Percentiles rank a stretch among this genome's conserved stretches.
Conservation (phyloP, 1,140 invertebrate genomes). For the Leptonema lineaticorne region DNA sequence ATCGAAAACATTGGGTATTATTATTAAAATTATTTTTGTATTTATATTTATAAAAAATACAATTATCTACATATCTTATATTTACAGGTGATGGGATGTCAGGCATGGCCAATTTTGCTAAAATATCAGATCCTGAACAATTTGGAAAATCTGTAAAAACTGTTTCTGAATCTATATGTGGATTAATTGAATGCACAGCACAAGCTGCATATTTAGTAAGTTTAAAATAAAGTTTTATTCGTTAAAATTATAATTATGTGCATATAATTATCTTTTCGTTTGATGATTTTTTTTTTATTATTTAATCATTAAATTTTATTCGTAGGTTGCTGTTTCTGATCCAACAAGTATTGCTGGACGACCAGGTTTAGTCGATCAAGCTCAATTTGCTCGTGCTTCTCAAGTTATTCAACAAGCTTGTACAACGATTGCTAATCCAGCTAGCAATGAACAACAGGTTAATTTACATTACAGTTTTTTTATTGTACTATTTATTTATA, state of each 20-base stretch:
- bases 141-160: slow-evolving; percentile 85
- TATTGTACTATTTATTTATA: slow-evolving; percentile 17
- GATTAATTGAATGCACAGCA: slow-evolving; percentile 89
- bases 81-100: slow-evolving; percentile 82
- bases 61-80: slow-evolving; percentile 25
- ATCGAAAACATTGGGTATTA: slow-evolving; percentile 73
- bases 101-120: slow-evolving; percentile 90
- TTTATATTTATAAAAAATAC: slow-evolving; percentile 8
- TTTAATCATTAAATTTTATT: neutral
- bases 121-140: slow-evolving; percentile 81
- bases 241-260: neutral
- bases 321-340: slow-evolving; percentile 82
- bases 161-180: slow-evolving; percentile 86
- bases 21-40: neutral
- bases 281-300: slow-evolving; percentile 12
- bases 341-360: slow-evolving; percentile 86
- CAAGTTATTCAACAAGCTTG: slow-evolving; percentile 89
- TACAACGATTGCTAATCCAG: slow-evolving; percentile 72
- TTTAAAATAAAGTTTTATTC: slow-evolving; percentile 35
- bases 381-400: slow-evolving; percentile 83
- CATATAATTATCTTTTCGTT: slow-evolving; percentile 8
- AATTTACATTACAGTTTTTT: slow-evolving; percentile 22
- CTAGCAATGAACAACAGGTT: slow-evolving; percentile 78
- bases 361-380: slow-evolving; percentile 89
- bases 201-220: slow-evolving; percentile 89